phyloP scores from a whole-genome alignment of 2,888 invertebrate genomes.

The Tyria jacobaeae region DNA sequence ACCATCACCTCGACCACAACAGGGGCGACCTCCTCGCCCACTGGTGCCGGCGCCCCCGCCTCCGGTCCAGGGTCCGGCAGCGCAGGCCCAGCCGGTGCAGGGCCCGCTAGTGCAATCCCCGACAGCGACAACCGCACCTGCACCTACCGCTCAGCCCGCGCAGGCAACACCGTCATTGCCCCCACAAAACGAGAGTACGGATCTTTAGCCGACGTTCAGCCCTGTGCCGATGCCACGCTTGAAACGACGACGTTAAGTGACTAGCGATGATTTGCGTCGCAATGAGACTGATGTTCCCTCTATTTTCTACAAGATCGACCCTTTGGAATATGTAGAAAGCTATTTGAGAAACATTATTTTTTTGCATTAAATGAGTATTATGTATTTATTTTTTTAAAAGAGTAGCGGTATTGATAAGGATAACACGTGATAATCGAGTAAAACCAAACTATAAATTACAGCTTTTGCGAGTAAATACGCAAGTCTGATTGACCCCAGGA shows the following conservation, averaged over 20 bases:
- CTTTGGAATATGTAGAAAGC: constrained; percentile 35
- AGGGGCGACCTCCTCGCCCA: constrained; percentile 70
- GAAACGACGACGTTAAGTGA: constrained; percentile 35
- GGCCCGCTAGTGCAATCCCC: constrained; percentile 57
- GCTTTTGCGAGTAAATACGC: constrained; percentile 48
- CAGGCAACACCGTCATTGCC: constrained; percentile 51
- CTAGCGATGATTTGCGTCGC: constrained; percentile 29
- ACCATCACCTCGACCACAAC: constrained; percentile 70
- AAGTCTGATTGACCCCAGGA: constrained; percentile 46
- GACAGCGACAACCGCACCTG: constrained; percentile 40
- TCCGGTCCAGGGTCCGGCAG: constrained; percentile 51
- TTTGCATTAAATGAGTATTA: constrained; percentile 70
- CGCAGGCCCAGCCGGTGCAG: constrained; percentile 54
- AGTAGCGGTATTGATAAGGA: constrained; percentile 54
- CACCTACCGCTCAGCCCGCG: constrained; percentile 50
- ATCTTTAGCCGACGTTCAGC: constrained; percentile 65
- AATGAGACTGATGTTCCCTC: constrained; percentile 63
- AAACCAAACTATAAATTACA: constrained; percentile 46
- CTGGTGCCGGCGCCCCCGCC: constrained; percentile 73
- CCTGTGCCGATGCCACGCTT: constrained; percentile 50
- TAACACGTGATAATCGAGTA: constrained; percentile 59
- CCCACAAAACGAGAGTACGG: constrained; percentile 62
- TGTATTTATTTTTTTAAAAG: constrained; percentile 76
- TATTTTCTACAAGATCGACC: constrained; percentile 42
- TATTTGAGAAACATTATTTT: constrained; percentile 53